Evolutionary conservation across 2,113 vertebrate genomes (phyloP).

Genomic region (Ammospiza nelsoni): DNA sequence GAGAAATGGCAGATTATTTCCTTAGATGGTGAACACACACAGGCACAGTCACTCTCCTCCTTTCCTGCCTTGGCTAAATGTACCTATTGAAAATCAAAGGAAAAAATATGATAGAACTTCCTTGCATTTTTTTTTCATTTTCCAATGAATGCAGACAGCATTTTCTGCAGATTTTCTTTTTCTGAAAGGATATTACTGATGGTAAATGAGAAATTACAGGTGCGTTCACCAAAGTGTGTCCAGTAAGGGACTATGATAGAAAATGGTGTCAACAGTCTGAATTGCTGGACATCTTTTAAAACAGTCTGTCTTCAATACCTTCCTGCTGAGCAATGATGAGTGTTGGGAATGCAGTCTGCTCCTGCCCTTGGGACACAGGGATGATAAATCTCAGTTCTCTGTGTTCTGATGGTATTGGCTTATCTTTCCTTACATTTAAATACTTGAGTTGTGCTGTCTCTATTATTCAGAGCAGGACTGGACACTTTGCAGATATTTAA

Average conservation of each 20-base stretch:
- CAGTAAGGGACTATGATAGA: neutral
- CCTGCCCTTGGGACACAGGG: neutral
- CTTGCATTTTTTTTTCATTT: neutral
- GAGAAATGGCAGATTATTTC: neutral
- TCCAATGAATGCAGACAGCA: neutral
- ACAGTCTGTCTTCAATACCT: neutral
- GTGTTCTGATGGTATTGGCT: neutral
- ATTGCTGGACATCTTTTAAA: neutral
- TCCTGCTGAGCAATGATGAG: neutral
- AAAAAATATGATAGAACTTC: neutral
- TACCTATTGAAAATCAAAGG: neutral
- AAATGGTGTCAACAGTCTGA: neutral
- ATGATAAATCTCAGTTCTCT: neutral
- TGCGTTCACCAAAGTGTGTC: neutral
- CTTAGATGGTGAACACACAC: neutral
- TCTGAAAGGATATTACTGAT: neutral
- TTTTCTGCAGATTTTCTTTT: neutral
- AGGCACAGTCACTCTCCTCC: neutral
- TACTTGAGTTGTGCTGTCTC: neutral
- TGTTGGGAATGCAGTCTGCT: neutral
- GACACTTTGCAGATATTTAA: neutral
- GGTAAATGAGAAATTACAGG: neutral
- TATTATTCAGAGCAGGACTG: neutral
- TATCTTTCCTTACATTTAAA: neutral
- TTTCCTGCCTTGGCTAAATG: neutral